A percentile compares a stretch with the other conserved stretches of the same genome.
Evolutionary conservation across 1,140 invertebrate genomes (phyloP).

Genomic region (Calliphora vicina): DNA sequence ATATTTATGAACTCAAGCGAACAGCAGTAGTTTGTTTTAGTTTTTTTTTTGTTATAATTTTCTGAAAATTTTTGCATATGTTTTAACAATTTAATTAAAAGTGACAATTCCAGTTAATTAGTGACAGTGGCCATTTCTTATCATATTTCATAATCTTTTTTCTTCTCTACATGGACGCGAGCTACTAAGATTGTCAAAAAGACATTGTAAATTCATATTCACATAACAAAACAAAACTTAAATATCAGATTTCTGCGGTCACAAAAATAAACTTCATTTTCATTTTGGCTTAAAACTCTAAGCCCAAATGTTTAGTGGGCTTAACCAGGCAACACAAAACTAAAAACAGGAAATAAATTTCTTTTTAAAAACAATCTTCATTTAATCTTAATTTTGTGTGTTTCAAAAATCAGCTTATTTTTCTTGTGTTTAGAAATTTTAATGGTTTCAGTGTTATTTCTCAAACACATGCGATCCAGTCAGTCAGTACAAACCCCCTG

Average conservation of each 20-base stretch:
- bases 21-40: too few relatives aligned
- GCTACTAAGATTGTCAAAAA: neutral
- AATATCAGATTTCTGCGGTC: neutral
- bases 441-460: neutral
- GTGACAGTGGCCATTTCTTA: slow-evolving; percentile 38
- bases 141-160: slow-evolving; percentile 23
- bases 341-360: neutral
- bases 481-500: slow-evolving; percentile 14
- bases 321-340: neutral
- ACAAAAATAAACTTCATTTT: neutral
- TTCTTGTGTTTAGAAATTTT: neutral
- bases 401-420: neutral
- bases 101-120: slow-evolving; percentile 61
- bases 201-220: neutral
- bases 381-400: neutral
- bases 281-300: neutral
- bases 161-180: neutral
- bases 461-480: neutral
- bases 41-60: too few relatives aligned
- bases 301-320: neutral
- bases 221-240: neutral
- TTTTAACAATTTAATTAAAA: slow-evolving; percentile 53
- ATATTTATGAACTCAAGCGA: too few relatives aligned
- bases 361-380: neutral
- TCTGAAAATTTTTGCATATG: neutral